These are phyloP conservation scores for Phaenicophaeus curvirostris DNA, from an alignment of 2,797 vertebrate species.

Conservation along the genomic window DNA sequence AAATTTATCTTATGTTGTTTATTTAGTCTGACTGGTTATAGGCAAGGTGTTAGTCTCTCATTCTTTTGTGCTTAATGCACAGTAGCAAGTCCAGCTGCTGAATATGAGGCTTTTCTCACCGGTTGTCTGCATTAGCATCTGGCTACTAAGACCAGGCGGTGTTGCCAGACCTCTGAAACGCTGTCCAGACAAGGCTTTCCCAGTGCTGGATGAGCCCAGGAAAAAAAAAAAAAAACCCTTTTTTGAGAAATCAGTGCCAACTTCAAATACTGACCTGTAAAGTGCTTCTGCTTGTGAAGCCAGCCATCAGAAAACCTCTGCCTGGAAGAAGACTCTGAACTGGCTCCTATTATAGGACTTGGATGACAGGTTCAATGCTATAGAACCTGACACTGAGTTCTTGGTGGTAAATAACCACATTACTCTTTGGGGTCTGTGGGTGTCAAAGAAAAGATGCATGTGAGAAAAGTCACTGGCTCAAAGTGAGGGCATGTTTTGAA, in stretches of 20 bases:
- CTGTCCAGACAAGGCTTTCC: slow-evolving; percentile 48
- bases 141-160: background rate
- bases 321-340: slow-evolving; percentile 22
- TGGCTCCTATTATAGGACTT: background rate
- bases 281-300: slow-evolving; percentile 5
- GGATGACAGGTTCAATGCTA: background rate
- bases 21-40: slow-evolving; percentile 4
- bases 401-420: slow-evolving; percentile 31
- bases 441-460: slow-evolving; percentile 57
- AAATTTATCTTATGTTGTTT: background rate
- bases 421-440: slow-evolving; percentile 26
- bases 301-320: slow-evolving; percentile 28
- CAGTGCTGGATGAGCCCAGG: background rate
- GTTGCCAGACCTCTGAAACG: slow-evolving; percentile 32
- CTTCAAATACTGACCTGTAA: background rate
- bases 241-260: background rate
- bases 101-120: background rate
- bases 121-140: background rate
- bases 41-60: background rate
- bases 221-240: background rate
- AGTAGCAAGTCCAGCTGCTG: background rate
- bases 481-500: slow-evolving; percentile 26
- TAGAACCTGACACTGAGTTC: background rate
- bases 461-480: slow-evolving; percentile 15
- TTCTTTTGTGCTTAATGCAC: slow-evolving; percentile 11